phyloP scores from a whole-genome alignment of 2,113 vertebrate genomes.

The Malurus elegans region DNA sequence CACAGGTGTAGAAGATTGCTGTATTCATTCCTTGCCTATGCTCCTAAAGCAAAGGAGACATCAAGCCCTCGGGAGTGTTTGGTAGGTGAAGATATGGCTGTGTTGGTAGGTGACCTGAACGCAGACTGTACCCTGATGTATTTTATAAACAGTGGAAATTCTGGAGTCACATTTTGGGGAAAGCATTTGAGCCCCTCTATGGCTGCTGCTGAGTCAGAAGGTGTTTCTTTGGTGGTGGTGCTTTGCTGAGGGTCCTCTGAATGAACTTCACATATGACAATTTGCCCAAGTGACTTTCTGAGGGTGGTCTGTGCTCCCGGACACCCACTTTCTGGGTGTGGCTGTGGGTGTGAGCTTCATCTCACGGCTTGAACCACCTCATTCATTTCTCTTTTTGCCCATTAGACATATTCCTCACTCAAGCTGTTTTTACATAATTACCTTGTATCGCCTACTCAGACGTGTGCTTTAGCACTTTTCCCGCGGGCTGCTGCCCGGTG shows the following conservation, averaged over 20 bases:
- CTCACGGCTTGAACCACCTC: not conserved
- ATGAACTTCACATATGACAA: accelerated
- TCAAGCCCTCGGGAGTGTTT: not conserved
- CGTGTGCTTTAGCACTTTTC: not conserved
- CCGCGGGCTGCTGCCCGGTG: not conserved
- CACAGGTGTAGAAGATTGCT: not conserved
- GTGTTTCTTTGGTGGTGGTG: too few relatives aligned
- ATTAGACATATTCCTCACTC: accelerated
- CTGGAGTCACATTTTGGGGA: not conserved
- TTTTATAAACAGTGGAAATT: accelerated
- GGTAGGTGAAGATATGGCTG: not conserved
- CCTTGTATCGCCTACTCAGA: accelerated
- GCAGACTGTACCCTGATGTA: accelerated
- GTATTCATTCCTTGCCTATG: accelerated
- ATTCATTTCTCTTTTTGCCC: not conserved
- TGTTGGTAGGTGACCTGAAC: not conserved
- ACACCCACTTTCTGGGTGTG: not conserved
- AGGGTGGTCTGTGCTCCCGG: not conserved
- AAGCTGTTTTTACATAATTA: not conserved
- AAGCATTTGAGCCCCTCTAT: not conserved
- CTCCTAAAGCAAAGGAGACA: not conserved
- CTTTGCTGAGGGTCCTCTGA: not conserved
- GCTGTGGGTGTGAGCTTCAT: not conserved
- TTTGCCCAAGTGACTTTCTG: not conserved
- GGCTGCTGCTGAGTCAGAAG: too few relatives aligned